Evolutionary conservation across 2,888 invertebrate genomes (phyloP), one percentile per base, ranked within the genome.

Genomic region (Heterodera filipjevi): DNA sequence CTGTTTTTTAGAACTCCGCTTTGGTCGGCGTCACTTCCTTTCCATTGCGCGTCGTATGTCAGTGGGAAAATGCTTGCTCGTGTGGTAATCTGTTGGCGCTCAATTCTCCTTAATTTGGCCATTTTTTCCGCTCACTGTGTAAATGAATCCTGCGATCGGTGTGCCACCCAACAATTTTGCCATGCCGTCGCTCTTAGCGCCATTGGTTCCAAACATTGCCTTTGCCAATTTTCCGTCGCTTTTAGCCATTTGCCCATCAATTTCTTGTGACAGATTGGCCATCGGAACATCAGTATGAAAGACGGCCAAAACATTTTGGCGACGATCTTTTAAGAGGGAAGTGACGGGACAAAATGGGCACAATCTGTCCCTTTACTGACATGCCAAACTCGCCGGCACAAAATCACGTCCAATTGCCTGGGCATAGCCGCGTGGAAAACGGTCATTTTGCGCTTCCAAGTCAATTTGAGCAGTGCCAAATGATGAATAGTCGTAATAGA

Each of bases 351-450:
- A n/a, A n/a, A n/a, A n/a, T n/a, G n/a, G n/a, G n/a, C n/a, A n/a
- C n/a, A n/a, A n/a, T n/a, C n/a, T n/a, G n/a, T n/a, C n/a, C n/a
- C n/a, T n/a, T n/a, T 27, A 59, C 59, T 59, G 27, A 59, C 59
- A 59, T 19, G 59, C 59, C 27, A 59, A 59, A 59, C 27, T n/a
- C 30, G 68, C 68, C 22, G 68, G 33, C 33, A 68, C 68, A 35
- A 68, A 68, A 8, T 32, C 68, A 35, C 33, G 32, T 14, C 68
- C 68, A 19, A 35, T 68, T 8, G 68, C 33, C 33, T 68, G 35
- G 68, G 68, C 68, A 68, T 33, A 68, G 8, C 68, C 68, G 68
- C 68, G 68, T 14, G 68, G 33, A 19, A 68, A 68, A 35, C 68
- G 68, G 22, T n/a, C 68, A 14, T 68, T 35, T 27, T 68, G 68